Evolutionary conservation across 2,797 vertebrate species (phyloP).

Genomic region (Chrosomus eos): DNA sequence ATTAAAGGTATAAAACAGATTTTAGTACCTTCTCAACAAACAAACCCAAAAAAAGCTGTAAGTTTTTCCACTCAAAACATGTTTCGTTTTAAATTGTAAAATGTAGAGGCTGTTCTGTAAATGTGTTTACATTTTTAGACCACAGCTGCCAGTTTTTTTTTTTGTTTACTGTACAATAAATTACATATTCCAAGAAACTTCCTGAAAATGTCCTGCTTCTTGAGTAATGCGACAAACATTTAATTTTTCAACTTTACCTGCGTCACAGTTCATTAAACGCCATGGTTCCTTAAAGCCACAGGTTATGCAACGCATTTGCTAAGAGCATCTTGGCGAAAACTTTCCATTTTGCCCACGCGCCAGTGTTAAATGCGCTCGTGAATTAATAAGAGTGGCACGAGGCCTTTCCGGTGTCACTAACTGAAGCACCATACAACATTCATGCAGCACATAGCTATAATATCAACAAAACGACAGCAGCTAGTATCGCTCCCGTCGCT

Average conservation of each 20-base stretch:
- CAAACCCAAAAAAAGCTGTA: neutral
- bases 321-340: neutral
- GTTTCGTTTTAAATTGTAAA: neutral
- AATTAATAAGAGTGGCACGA: neutral
- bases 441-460: neutral
- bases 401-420: neutral
- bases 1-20: neutral
- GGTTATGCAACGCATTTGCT: conserved; percentile 33
- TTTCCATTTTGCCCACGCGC: conserved; percentile 5
- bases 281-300: conserved; percentile 22
- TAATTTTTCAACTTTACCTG: neutral
- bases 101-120: neutral
- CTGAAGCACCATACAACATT: neutral
- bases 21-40: neutral
- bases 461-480: neutral
- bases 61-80: neutral
- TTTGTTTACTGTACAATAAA: neutral
- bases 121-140: neutral
- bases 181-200: neutral
- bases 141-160: neutral
- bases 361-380: neutral
- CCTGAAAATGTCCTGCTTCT: neutral
- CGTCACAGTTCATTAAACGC: neutral
- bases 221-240: neutral
- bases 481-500: neutral